phyloP scores from a whole-genome alignment of 2,888 invertebrate species.

The Drosophila subquinaria region DNA sequence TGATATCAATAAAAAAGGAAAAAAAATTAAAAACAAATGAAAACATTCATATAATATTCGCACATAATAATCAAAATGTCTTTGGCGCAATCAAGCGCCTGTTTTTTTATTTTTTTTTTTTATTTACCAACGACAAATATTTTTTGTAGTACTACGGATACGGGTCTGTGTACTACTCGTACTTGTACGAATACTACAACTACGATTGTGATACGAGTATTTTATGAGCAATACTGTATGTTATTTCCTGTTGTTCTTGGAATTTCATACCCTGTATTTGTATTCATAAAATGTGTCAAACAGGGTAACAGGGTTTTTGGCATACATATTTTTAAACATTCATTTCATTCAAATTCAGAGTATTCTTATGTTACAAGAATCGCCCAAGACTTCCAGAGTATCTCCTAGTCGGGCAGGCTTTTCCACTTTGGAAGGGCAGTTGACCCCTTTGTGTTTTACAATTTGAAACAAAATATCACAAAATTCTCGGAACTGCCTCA shows the following conservation, averaged over 20 bases:
- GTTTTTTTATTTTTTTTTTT: conserved; percentile 25
- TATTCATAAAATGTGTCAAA: not conserved
- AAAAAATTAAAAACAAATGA: conserved; percentile 8
- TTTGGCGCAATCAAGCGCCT: conserved; percentile 37
- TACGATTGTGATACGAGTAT: conserved; percentile 22
- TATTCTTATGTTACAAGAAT: not conserved
- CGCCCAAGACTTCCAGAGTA: not conserved
- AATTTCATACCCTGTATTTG: conserved; percentile 8
- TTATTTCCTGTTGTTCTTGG: conserved; percentile 60
- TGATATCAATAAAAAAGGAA: conserved; percentile 32
- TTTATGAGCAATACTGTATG: conserved; percentile 43
- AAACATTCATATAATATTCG: conserved; percentile 28
- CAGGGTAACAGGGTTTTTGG: too few species aligned
- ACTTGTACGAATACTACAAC: conserved; percentile 2
- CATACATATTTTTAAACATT: not conserved
- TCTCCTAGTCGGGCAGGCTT: not conserved
- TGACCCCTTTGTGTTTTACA: conserved; percentile 22
- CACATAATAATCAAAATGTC: conserved; percentile 26
- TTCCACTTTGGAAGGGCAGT: not conserved
- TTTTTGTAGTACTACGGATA: conserved; percentile 25
- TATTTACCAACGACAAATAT: conserved; percentile 51
- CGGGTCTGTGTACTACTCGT: conserved; percentile 7
- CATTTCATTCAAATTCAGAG: too few species aligned
- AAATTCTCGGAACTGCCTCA: conserved; percentile 41
- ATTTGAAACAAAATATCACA: not conserved